A percentile compares a stretch with the other conserved stretches of the same genome.
Conservation (phyloP, 2,113 vertebrate genomes). For the Aspiorhynchus laticeps region DNA sequence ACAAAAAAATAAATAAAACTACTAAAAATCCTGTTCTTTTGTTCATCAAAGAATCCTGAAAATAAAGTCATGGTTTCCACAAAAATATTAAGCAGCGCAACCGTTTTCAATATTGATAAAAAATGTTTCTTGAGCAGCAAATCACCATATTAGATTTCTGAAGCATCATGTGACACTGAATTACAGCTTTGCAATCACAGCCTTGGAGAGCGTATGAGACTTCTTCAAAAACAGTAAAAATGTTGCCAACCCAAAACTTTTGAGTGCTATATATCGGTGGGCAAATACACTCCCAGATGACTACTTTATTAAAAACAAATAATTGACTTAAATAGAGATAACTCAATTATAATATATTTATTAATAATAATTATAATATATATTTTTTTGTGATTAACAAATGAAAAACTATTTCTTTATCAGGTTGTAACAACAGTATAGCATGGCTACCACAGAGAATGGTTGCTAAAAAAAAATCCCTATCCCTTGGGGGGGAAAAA, state of each 20-base stretch:
- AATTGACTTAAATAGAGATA: not conserved
- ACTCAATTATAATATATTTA: too few species aligned
- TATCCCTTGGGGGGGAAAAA: not conserved
- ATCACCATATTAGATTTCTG: not conserved
- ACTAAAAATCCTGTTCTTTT: not conserved
- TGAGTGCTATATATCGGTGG: too few species aligned
- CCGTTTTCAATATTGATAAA: not conserved
- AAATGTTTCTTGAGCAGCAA: not conserved
- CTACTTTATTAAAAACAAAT: not conserved
- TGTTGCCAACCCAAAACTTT: too few species aligned
- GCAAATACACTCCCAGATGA: too few species aligned
- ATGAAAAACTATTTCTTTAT: not conserved
- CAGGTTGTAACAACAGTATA: not conserved
- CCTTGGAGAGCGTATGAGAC: too few species aligned
- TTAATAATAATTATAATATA: too few species aligned
- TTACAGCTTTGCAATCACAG: not conserved
- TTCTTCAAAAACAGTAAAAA: too few species aligned
- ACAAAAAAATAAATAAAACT: too few species aligned
- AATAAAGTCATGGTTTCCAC: not conserved
- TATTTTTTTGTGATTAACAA: too few species aligned
- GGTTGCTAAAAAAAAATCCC: not conserved
- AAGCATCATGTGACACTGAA: not conserved
- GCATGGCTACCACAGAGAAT: not conserved
- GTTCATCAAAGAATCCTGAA: not conserved
- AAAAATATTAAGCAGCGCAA: not conserved